Base-by-base conservation (phyloP, 2,113 vertebrate genomes). In the Pitta sordida region DNA sequence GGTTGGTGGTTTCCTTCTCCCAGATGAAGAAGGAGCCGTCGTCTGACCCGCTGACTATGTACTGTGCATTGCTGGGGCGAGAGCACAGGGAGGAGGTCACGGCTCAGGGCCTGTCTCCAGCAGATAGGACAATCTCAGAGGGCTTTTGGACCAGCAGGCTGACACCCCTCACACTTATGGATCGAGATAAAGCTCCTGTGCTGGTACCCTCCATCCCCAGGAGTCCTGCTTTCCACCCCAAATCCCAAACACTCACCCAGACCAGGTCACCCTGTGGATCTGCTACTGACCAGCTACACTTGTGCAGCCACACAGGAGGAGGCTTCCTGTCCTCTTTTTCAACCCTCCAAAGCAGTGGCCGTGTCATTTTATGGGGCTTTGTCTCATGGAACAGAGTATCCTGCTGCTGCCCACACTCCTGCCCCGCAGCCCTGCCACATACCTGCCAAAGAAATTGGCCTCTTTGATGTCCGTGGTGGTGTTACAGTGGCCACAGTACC, bases 1-100 rank as follows among this genome's bases (percentile, higher is more conserved):
- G 98, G 92, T 99, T 99, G 82, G 99, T 98, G 12, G 99, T 99
- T 95, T 99, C 99, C 96, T 99, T 99, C 97, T 99, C 99, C 99
- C 99, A 99, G 97, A 99, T 99, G 97, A 99, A 99, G 98, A 99
- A 99, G 46, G 99, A 99, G 95, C 99, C 99, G 9, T 99, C 99
- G 1, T 99, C 99, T 4, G 99, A 99, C 83, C 99, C 99, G 7
- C 99, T 99, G 94, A 99, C 98, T 3, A 99, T 99, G 95, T 99
- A 99, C 94, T 99, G 99, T 23, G 99, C 99, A 74, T 99, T 99
- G 98, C 99, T 99, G 96, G 68, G 60, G 46, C 74, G 60, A 92
- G 51, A 81, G 88, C 90, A 95, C 49, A 70, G 73, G 8, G 79
- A 32, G 90, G 60, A 79, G 86, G 41, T 44, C 80, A 82, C 79